Conservation (phyloP, 2,113 vertebrate species). For the Cephalopholis sonnerati region DNA sequence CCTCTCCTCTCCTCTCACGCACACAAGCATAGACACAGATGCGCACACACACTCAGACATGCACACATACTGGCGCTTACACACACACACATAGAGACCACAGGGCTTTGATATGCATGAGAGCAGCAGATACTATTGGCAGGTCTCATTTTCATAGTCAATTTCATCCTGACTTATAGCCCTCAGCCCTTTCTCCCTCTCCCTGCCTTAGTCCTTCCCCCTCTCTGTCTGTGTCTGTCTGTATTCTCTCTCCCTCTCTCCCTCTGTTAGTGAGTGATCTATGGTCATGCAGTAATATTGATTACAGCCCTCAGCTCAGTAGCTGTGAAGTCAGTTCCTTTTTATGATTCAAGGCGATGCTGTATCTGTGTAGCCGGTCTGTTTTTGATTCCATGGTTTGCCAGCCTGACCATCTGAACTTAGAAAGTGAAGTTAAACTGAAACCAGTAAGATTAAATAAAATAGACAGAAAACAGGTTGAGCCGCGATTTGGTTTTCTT, state of each 20-base stretch:
- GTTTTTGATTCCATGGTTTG: conserved; percentile 50
- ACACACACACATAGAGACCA: conserved; percentile 43
- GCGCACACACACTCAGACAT: conserved; percentile 5
- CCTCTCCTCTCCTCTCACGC: conserved; percentile 52
- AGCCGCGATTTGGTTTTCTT: conserved; percentile 11
- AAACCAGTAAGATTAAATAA: conserved; percentile 45
- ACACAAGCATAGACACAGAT: conserved; percentile 17
- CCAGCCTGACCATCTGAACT: conserved; percentile 49
- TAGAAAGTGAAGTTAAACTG: conserved; percentile 55
- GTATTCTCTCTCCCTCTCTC: conserved; percentile 26
- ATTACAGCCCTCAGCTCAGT: conserved; percentile 74
- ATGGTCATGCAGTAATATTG: conserved; percentile 81
- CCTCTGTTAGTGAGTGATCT: conserved; percentile 76
- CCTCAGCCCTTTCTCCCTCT: conserved; percentile 57
- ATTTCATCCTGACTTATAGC: conserved; percentile 81
- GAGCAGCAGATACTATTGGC: conserved; percentile 77
- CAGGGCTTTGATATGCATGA: conserved; percentile 78
- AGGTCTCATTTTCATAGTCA: conserved; percentile 81
- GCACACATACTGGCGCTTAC: neutral
- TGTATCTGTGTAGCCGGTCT: conserved; percentile 46
- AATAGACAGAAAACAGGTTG: conserved; percentile 23
- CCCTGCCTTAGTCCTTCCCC: conserved; percentile 26
- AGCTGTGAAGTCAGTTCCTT: conserved; percentile 66
- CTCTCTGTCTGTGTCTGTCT: conserved; percentile 27
- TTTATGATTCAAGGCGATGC: conserved; percentile 68